Percentiles rank a stretch among this genome's conserved stretches.
phyloP scores from a whole-genome alignment of 2,113 vertebrate species.

The Trogon melanurus region DNA sequence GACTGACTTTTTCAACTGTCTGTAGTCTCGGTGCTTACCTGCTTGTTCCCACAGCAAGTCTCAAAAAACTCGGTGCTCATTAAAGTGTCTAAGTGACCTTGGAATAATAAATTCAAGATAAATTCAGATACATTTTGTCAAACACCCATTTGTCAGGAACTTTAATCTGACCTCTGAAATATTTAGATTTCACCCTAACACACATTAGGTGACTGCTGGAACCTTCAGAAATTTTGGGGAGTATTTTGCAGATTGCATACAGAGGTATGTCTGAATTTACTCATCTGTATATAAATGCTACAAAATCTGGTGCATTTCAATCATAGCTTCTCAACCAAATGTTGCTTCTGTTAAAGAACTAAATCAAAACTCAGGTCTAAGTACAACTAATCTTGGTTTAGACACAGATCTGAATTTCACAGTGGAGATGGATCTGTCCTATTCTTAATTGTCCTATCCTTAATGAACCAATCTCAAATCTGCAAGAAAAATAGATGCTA shows the following conservation, averaged over 20 bases:
- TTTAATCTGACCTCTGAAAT: neutral
- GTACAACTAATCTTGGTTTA: neutral
- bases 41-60: neutral
- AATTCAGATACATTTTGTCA: neutral
- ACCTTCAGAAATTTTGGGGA: neutral
- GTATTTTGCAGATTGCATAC: neutral
- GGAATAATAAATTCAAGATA: neutral
- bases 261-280: neutral
- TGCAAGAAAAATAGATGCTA: neutral
- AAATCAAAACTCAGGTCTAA: neutral
- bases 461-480: neutral
- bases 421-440: neutral
- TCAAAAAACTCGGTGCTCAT: neutral
- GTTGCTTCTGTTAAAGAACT: neutral
- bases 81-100: neutral
- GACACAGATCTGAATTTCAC: neutral
- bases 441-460: neutral
- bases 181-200: neutral
- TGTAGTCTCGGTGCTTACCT: neutral
- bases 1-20: neutral
- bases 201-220: neutral
- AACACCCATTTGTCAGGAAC: neutral
- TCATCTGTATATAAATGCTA: neutral
- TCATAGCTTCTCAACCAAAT: neutral
- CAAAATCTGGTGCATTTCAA: neutral